Evolutionary conservation across 2,888 invertebrate genomes (phyloP), one percentile per base, ranked within the genome.

Genomic region (Cryptocheilus praepositus): DNA sequence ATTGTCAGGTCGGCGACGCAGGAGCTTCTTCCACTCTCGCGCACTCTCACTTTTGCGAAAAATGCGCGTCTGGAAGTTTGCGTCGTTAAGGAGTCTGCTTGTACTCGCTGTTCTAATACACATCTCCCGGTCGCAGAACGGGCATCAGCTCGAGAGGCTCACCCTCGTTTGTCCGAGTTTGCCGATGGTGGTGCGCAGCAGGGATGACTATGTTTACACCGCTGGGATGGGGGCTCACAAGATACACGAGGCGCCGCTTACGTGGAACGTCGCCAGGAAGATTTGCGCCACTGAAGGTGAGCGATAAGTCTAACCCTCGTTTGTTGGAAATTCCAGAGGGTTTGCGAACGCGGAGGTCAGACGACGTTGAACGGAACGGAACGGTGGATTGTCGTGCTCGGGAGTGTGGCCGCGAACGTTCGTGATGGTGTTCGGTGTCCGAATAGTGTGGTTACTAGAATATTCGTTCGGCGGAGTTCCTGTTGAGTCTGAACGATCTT

Each of bases 151-250:
- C 56, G 56, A 57, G 57, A 63, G 64, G 52, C 60, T 58, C 62
- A 51, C 22, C 49, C 60, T 64, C 56, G 73, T 67, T 66, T 64
- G 49, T 51, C 55, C 55, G 21, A 67, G 64, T 67, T 62, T 56
- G 25, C 59, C 64, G 21, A 51, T 52, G 65, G 21, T 25, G 49
- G 53, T 55, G 46, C 44, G 54, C 25, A 62, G 46, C 28, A 19
- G 59, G 57, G 61, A 66, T 16, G 69, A 58, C 19, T 58, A 52
- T 69, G 71, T 74, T 71, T 74, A 67, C 71, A 67, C 61, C 59
- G 49, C 55, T 19, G 44, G 56, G 52, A 28, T 57, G n/a, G 71
- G 61, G 16, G 44, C 58, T 7, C 67, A 62, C 69, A 70, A 74
- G 66, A 64, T 70, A 56, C 68, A 70, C 69, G 60, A 52, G 19